These are phyloP conservation scores for Alexandromys fortis DNA, from an alignment of 2,113 vertebrate genomes.

Conservation along the genomic window DNA sequence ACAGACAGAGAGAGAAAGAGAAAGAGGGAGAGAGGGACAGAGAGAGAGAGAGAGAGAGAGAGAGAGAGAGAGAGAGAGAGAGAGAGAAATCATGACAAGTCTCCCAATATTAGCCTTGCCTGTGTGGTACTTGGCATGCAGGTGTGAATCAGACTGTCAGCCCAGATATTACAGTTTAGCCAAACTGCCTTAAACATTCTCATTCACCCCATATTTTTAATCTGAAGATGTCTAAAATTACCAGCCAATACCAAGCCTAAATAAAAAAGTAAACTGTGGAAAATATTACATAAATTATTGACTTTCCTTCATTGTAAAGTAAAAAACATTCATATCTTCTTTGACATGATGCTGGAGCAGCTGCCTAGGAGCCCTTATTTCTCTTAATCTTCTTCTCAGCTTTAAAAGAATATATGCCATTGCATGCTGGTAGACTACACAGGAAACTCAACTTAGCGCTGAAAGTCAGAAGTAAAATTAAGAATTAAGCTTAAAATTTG, in stretches of 20 bases:
- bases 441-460: neutral
- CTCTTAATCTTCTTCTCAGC: too few species aligned
- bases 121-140: neutral
- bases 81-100: neutral
- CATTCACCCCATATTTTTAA: neutral
- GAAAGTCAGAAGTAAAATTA: neutral
- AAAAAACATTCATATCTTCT: neutral
- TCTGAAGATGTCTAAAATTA: neutral
- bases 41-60: too few species aligned
- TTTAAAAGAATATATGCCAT: neutral
- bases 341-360: neutral
- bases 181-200: neutral
- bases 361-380: neutral
- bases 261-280: neutral
- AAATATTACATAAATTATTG: neutral
- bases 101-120: neutral
- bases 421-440: neutral
- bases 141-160: neutral
- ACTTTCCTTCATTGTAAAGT: neutral
- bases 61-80: too few species aligned
- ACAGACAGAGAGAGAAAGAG: neutral
- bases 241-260: neutral
- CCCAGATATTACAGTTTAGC: neutral
- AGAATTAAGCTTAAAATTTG: neutral
- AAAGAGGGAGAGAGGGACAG: accelerated